These are phyloP conservation scores for Pseudotriccus pelzelni DNA, from an alignment of 2,797 vertebrate species.

Conservation along the genomic window DNA sequence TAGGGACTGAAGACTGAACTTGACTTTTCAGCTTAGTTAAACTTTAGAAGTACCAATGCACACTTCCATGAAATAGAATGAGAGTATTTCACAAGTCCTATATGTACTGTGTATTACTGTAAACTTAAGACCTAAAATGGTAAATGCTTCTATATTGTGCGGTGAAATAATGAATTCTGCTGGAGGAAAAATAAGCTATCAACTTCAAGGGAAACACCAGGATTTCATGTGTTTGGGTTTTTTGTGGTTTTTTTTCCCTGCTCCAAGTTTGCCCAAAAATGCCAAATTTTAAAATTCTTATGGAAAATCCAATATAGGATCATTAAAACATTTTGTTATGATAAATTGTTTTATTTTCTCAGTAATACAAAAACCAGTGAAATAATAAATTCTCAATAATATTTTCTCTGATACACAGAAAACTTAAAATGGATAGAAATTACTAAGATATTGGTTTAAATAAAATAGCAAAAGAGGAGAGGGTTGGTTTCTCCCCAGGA, in stretches of 20 bases:
- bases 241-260: fast-evolving
- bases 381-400: not conserved
- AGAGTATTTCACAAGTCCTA: not conserved
- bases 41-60: not conserved
- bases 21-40: not conserved
- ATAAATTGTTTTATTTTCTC: not conserved
- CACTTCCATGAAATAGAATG: not conserved
- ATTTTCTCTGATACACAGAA: not conserved
- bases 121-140: not conserved
- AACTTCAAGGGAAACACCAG: not conserved
- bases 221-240: not conserved
- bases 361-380: not conserved
- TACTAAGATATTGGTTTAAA: not conserved
- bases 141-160: not conserved
- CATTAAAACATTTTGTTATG: not conserved
- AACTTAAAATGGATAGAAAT: not conserved
- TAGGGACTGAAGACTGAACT: not conserved
- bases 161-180: not conserved
- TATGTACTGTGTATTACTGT: not conserved
- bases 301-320: not conserved
- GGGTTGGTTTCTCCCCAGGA: not conserved
- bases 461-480: not conserved
- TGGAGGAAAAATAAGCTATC: not conserved
- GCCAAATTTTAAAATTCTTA: not conserved
- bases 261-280: not conserved